phyloP scores from a whole-genome alignment of 2,113 vertebrate species.

The Leucoraja erinaceus region DNA sequence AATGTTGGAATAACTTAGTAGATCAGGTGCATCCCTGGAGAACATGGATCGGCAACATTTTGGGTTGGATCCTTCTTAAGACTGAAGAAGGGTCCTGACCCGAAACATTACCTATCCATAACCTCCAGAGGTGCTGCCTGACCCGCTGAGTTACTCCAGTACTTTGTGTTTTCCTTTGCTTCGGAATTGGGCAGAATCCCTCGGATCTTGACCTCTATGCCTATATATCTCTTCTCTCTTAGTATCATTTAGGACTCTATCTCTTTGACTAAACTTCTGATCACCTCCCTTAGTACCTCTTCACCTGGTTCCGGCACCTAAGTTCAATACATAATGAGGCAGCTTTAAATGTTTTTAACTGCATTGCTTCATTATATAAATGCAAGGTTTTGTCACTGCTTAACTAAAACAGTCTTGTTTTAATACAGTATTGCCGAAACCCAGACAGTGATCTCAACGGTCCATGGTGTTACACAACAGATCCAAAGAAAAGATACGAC shows the following conservation, averaged over 20 bases:
- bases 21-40: too few relatives aligned
- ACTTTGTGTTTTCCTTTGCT: too few relatives aligned
- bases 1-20: too few relatives aligned
- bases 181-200: background rate
- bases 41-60: too few relatives aligned
- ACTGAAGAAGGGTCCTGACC: too few relatives aligned
- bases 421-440: conserved; percentile 79
- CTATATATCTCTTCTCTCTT: background rate
- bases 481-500: conserved; percentile 71
- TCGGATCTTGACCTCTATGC: background rate
- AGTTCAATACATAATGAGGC: background rate
- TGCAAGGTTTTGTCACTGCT: background rate
- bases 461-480: conserved; percentile 90
- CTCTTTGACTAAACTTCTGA: background rate
- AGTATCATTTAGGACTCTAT: background rate
- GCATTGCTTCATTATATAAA: background rate
- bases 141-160: too few relatives aligned
- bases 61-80: too few relatives aligned
- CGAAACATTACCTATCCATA: too few relatives aligned
- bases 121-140: too few relatives aligned
- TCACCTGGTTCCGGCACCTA: background rate
- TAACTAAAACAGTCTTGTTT: conserved; percentile 28
- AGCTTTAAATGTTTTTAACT: background rate
- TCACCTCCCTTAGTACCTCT: background rate
- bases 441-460: conserved; percentile 81